Evolutionary conservation across 1,140 invertebrate species (phyloP), one percentile per base, ranked within the genome.

Genomic region (Dinothrombium tinctorium): DNA sequence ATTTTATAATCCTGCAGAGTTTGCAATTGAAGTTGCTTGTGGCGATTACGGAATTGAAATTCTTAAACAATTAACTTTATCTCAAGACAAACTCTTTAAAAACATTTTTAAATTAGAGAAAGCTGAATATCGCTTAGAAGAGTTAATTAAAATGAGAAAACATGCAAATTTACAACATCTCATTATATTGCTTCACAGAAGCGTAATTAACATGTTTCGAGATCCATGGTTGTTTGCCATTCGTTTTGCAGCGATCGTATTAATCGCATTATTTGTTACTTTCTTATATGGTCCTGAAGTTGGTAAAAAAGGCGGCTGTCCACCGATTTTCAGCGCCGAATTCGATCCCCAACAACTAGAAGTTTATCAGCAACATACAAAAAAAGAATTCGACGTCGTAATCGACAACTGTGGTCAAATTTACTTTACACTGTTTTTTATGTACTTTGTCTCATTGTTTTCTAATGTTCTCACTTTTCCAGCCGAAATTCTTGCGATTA

Each of bases 1-100:
- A 48, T 92, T 92, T 56, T 83, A 92, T 60, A 92, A 92, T 60
- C 86, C 86, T 31, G 83, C 86, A 39, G 84, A 92, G 69, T 92
- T 86, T 45, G 19, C 45, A 2, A 31, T 37, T 3, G 44, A 46
- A 37, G 31, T 46, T 3, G 44, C 44, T 1, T 31, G 33, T 17
- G 33, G 22, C 15, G 41, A 45, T 36, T 46, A 46, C 25, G 44
- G 44, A 4, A 11, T 19, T 11, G 41, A 44, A 5, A 29, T 9
- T 29, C 28, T 36, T 8, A 37, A 45, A 20, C n/a, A 33, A 14
- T 28, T 46, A 20, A 22, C 20, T 11, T 11, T 25, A 9, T n/a
- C 15, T 15, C 41, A 46, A 20, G 11, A 11, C 50, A 58, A 5
- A 42, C n/a, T 29, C 14, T 9, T 29, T n/a, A 29, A 14, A 9